A percentile compares a stretch with the other conserved stretches of the same genome.
Conservation (phyloP, 2,113 vertebrate genomes). For the Atrichornis clamosus region DNA sequence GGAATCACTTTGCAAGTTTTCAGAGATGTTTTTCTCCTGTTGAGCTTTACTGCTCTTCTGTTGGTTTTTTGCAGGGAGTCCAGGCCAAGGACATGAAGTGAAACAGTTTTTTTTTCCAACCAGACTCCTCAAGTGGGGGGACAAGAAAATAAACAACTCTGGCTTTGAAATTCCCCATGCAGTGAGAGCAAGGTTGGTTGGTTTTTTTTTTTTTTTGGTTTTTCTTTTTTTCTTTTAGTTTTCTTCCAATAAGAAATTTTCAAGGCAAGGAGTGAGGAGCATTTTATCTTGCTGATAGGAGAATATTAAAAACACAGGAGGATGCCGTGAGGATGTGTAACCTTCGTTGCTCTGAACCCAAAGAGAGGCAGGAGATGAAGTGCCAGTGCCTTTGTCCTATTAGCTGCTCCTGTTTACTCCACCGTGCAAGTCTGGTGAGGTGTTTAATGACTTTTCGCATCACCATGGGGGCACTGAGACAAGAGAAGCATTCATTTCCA, state of each 20-base stretch:
- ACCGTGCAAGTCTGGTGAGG: conserved; percentile 27
- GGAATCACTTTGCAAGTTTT: background rate
- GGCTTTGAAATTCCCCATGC: background rate
- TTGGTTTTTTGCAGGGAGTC: background rate
- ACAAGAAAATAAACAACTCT: background rate
- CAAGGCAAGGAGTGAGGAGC: background rate
- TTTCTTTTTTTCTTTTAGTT: background rate
- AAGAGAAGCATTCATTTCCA: conserved; percentile 26
- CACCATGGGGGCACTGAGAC: conserved; percentile 24
- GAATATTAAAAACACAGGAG: conserved; percentile 65
- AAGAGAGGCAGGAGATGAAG: conserved; percentile 36
- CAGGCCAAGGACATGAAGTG: background rate
- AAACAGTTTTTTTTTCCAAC: background rate
- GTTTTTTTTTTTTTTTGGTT: background rate
- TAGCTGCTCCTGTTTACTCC: conserved; percentile 38
- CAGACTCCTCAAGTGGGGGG: background rate
- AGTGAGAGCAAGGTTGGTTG: background rate
- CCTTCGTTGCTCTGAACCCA: conserved; percentile 34
- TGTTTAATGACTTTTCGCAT: conserved; percentile 65
- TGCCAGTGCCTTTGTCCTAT: conserved; percentile 28
- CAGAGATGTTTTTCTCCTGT: background rate
- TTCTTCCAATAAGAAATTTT: background rate
- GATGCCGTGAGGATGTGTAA: background rate
- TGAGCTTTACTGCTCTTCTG: background rate
- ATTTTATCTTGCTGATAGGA: conserved; percentile 62